phyloP scores from a whole-genome alignment of 2,113 vertebrate genomes.

The Sylvilagus bachmani region DNA sequence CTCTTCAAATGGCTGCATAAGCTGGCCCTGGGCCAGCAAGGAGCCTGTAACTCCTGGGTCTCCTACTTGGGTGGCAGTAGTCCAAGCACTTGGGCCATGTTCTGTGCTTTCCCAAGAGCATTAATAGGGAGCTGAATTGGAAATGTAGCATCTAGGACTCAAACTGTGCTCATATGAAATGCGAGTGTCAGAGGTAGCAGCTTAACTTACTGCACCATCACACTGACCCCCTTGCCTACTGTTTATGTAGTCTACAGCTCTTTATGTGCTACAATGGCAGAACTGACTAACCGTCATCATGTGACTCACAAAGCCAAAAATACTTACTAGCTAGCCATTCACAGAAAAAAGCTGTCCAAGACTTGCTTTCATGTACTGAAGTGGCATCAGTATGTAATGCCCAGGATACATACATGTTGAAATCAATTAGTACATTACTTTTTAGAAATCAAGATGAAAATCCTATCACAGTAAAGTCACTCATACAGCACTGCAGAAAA shows the following conservation, averaged over 20 bases:
- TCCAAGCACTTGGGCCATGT: no score
- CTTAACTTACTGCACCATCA: no score
- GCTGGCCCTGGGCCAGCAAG: no score
- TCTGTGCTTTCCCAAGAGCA: no score
- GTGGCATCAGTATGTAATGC: not conserved
- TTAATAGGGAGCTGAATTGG: no score
- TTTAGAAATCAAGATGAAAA: slow-evolving; percentile 1
- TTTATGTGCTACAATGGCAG: not conserved
- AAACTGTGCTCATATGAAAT: no score
- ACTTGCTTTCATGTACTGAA: not conserved
- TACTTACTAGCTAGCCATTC: not conserved
- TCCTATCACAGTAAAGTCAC: not conserved
- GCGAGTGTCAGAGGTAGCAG: no score
- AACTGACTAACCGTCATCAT: not conserved
- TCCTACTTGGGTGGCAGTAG: no score
- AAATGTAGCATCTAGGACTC: no score
- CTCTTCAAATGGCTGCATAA: no score
- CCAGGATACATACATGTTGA: not conserved
- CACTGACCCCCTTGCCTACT: no score
- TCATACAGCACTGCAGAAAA: not conserved
- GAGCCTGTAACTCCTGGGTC: no score
- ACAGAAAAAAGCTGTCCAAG: not conserved
- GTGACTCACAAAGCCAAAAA: not conserved
- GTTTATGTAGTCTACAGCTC: not conserved
- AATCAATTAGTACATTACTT: not conserved